Evolutionary conservation across 1,140 invertebrate species (phyloP).

Genomic region (Drosophila oshimai): DNA sequence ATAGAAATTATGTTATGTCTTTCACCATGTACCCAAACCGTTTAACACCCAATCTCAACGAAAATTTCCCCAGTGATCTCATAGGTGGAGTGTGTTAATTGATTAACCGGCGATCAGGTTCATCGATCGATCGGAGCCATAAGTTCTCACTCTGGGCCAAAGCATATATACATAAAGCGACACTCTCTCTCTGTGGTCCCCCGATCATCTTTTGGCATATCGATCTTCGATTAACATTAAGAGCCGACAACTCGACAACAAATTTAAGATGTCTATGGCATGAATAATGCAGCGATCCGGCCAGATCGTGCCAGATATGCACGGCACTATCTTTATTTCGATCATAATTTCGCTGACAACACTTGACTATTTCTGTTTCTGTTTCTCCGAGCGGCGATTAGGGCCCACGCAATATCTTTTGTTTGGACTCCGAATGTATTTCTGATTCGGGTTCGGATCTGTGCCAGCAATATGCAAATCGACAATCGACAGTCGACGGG

Average conservation of each 20-base stretch:
- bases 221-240: constrained; percentile 48
- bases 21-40: background rate
- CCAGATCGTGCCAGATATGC: constrained; percentile 45
- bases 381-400: constrained; percentile 45
- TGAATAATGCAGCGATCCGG: constrained; percentile 69
- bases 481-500: no score
- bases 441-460: constrained; percentile 31
- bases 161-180: constrained; percentile 45
- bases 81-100: constrained; percentile 34
- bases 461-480: constrained; percentile 72
- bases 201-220: constrained; percentile 32
- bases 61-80: constrained; percentile 35
- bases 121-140: constrained; percentile 29
- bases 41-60: background rate
- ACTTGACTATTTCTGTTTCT: constrained; percentile 43
- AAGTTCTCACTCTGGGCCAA: constrained; percentile 24
- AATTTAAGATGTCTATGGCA: constrained; percentile 34
- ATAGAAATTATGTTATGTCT: background rate
- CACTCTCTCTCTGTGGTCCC: constrained; percentile 38
- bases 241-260: constrained; percentile 48
- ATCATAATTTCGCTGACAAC: constrained; percentile 75
- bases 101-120: constrained; percentile 37
- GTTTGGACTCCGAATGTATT: constrained; percentile 13
- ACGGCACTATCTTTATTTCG: constrained; percentile 69
- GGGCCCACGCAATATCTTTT: constrained; percentile 63